A percentile compares a stretch with the other conserved stretches of the same genome.
phyloP scores from a whole-genome alignment of 2,113 vertebrate species.

The Ciconia boyciana region DNA sequence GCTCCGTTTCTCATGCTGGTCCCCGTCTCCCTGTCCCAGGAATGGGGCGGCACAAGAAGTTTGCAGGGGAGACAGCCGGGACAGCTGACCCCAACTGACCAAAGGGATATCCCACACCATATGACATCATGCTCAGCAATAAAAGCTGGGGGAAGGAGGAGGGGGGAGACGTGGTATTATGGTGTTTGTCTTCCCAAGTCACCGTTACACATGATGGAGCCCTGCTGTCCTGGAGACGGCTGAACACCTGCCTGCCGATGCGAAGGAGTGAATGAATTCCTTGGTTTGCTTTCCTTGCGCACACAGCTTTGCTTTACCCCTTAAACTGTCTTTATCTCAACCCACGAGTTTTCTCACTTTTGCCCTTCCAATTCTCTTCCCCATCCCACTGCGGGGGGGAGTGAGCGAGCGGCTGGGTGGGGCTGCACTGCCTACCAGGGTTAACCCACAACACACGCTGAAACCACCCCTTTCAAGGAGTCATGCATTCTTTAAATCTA shows the following conservation, averaged over 20 bases:
- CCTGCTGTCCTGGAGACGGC: neutral
- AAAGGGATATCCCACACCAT: neutral
- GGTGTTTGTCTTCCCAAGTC: neutral
- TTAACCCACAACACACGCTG: neutral
- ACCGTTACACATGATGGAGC: fast-evolving
- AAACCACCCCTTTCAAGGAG: neutral
- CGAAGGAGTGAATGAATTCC: neutral
- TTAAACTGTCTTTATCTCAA: neutral
- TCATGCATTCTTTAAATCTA: neutral
- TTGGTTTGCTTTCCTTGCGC: neutral
- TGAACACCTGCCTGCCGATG: neutral
- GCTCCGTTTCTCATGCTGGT: neutral
- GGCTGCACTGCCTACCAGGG: neutral
- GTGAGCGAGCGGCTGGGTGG: neutral
- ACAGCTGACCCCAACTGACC: neutral
- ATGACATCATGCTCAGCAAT: neutral
- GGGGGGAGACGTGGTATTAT: fast-evolving
- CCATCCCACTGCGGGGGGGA: too few species aligned
- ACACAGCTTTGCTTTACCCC: neutral
- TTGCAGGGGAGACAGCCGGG: neutral
- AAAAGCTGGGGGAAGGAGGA: neutral
- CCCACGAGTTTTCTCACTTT: fast-evolving
- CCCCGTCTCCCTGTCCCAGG: fast-evolving
- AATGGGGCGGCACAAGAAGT: neutral
- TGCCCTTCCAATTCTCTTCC: neutral